These are phyloP conservation scores for Battus philenor DNA, from an alignment of 1,140 invertebrate species.

Conservation along the genomic window DNA sequence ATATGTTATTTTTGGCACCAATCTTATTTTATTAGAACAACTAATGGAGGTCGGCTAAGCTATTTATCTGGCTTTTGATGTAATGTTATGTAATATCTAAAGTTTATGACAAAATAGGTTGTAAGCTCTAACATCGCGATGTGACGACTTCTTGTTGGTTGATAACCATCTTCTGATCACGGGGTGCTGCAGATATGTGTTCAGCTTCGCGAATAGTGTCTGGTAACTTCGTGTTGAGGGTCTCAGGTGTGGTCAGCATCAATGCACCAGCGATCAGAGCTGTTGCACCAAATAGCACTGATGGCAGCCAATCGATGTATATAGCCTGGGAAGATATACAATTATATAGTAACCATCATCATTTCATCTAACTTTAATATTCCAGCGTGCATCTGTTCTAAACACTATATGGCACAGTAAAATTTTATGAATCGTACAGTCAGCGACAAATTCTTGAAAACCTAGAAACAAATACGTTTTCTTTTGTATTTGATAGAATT, in stretches of 20 bases:
- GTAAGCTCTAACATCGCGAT: background rate
- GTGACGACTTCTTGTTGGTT: background rate
- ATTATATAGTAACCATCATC: too few species aligned
- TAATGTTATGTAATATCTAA: background rate
- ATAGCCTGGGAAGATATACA: constrained; percentile 40
- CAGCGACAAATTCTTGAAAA: too few species aligned
- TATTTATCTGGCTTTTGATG: constrained; percentile 7
- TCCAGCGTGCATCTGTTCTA: too few species aligned
- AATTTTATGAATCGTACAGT: too few species aligned
- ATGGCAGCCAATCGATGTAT: constrained; percentile 77
- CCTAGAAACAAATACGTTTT: too few species aligned
- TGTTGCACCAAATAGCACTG: constrained; percentile 83
- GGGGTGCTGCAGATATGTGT: constrained; percentile 26
- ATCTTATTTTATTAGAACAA: background rate
- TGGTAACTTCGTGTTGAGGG: constrained; percentile 78
- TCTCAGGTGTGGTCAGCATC: constrained; percentile 81
- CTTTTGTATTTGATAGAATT: too few species aligned
- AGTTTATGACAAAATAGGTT: background rate
- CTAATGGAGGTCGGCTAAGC: background rate
- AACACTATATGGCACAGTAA: too few species aligned
- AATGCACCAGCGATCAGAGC: constrained; percentile 78
- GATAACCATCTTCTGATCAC: background rate
- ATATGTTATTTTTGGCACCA: constrained; percentile 7
- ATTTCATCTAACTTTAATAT: too few species aligned
- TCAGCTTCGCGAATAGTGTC: constrained; percentile 81